Base-by-base conservation (phyloP, 37 sponge, comb jelly and placozoan genomes). In the Tethya wilhelma region DNA sequence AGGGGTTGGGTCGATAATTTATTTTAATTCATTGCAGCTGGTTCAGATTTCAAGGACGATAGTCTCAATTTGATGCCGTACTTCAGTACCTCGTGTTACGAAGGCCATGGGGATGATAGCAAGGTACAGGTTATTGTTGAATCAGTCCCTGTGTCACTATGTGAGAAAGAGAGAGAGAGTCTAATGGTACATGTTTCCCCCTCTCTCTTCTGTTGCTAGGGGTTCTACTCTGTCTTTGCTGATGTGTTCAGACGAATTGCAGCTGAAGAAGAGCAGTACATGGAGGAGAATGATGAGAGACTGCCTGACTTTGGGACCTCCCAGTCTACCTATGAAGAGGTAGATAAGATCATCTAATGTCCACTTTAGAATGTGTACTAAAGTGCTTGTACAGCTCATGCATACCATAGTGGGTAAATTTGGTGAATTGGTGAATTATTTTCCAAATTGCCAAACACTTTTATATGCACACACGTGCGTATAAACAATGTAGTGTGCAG, bases 61-160 rank as follows among this genome's bases (percentile, higher is more conserved):
- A 81, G 84, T 34, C 32, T 98, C 22, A 85, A 98, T 69, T 40
- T 98, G 32, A 93, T 98, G 94, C 87, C 89, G 1, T 98, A 74
- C 90, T 98, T 93, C 94, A 71, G 64, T 63, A 46, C 92, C 34
- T 73, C 95, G 17, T 80, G 73, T 32, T 98, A 89, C 79, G 63
- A 58, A 64, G 97, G 99, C 5, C 91, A 86, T 69, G 87, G 83
- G 20, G 99, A 98, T 73, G 95, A 91, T 63, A 22, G 67, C 26
- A 93, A 89, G 74, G 96, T 89, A 41, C 31, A 63, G 22, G 1
- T 19, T 19, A 19, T 14, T 14, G 14, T 49, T 49, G 53, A 19
- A 38, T 14, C 53, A 9, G n/a, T n/a, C n/a, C n/a, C n/a, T n/a
- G n/a, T n/a, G n/a, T n/a, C 14, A 49, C 53, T 49, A 19, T 9